Evolutionary conservation across 2,888 invertebrate species (phyloP).

Genomic region (Nemurella pictetii): DNA sequence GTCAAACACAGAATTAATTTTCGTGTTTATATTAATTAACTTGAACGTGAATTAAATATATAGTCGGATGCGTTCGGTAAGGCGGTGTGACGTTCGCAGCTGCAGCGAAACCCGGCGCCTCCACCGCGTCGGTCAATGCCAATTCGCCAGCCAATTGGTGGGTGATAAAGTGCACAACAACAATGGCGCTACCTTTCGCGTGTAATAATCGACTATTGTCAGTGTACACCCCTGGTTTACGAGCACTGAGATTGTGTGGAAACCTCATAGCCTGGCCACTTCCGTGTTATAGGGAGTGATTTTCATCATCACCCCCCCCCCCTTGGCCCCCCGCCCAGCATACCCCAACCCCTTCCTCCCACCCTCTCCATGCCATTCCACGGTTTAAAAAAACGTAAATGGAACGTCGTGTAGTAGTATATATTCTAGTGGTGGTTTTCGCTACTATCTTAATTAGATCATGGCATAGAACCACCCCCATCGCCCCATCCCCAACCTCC

Average conservation of each 20-base stretch:
- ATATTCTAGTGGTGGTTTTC: conserved; percentile 32
- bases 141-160: too few relatives aligned
- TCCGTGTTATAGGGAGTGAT: conserved; percentile 32
- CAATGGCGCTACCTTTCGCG: too few relatives aligned
- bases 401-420: conserved; percentile 30
- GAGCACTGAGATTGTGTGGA: conserved; percentile 30
- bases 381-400: conserved; percentile 31
- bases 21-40: neutral
- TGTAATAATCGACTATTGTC: neutral
- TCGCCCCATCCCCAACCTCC: conserved; percentile 8
- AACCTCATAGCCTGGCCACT: conserved; percentile 32
- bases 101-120: neutral
- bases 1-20: neutral
- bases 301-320: conserved; percentile 28
- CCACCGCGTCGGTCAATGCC: neutral
- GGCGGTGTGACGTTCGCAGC: neutral
- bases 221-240: conserved; percentile 24
- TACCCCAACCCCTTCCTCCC: neutral
- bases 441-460: conserved; percentile 42
- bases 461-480: conserved; percentile 29
- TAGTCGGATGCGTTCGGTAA: neutral
- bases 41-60: neutral
- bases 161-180: too few relatives aligned
- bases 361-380: conserved; percentile 7
- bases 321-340: conserved; percentile 11